Percentiles rank a stretch among this genome's conserved stretches.
Conservation (phyloP, 2,888 invertebrate genomes). For the Corythucha ciliata region DNA sequence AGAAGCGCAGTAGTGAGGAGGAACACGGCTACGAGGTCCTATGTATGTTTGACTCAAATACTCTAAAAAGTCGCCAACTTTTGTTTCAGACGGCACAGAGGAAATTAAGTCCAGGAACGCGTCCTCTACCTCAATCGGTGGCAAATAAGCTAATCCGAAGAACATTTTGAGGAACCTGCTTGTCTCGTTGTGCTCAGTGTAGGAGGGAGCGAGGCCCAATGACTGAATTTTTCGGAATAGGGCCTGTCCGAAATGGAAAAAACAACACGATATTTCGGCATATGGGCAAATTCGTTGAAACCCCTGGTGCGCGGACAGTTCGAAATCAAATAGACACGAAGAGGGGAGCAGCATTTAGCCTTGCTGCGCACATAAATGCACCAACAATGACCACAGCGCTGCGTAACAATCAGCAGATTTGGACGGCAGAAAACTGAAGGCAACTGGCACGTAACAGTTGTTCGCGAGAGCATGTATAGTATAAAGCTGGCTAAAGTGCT, state of each 20-base stretch:
- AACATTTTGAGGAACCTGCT: conserved; percentile 1
- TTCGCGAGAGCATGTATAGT: too few species aligned
- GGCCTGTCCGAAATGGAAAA: conserved; percentile 4
- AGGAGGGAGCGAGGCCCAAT: conserved; percentile 1
- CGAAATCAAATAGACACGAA: too few species aligned
- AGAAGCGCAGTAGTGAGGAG: not conserved
- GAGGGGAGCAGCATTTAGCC: too few species aligned
- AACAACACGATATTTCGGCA: too few species aligned
- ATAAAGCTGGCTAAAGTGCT: too few species aligned
- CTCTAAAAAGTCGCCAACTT: not conserved
- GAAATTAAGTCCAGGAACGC: conserved; percentile 2
- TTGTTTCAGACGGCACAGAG: not conserved
- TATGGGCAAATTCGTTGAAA: too few species aligned
- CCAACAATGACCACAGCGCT: too few species aligned
- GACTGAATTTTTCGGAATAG: conserved; percentile 2
- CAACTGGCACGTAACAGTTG: too few species aligned
- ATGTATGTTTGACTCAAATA: conserved; percentile 1
- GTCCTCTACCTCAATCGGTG: conserved; percentile 1
- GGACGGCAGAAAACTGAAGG: too few species aligned
- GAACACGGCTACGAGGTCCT: conserved; percentile 2
- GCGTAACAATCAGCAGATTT: too few species aligned
- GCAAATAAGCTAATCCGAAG: not conserved
- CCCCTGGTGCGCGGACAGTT: too few species aligned
- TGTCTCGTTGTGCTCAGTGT: conserved; percentile 4
- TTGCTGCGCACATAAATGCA: too few species aligned